Conservation (phyloP, 2,113 vertebrate genomes). For the Brienomyrus brachyistius region DNA sequence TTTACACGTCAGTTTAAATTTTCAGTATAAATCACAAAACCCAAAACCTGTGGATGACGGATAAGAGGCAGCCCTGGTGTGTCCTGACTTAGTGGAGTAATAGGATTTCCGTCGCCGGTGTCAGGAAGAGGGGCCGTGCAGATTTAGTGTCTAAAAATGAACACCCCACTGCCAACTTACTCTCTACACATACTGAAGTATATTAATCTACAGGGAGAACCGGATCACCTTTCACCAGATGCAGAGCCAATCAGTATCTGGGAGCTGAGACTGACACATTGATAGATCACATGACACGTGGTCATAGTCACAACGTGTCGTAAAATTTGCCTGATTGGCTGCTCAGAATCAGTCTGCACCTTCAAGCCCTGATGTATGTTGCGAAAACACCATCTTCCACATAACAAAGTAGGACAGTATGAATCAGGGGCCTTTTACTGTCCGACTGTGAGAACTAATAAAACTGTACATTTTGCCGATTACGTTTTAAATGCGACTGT, state of each 20-base stretch:
- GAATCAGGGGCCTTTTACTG: neutral
- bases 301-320: neutral
- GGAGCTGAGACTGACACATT: constrained; percentile 19
- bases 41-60: constrained; percentile 15
- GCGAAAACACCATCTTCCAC: constrained; percentile 19
- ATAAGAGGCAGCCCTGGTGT: constrained; percentile 16
- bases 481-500: constrained; percentile 33
- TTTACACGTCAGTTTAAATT: constrained; percentile 17
- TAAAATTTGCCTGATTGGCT: neutral
- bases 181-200: constrained; percentile 11
- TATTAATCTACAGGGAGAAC: neutral
- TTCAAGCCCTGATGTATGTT: constrained; percentile 9
- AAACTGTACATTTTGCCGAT: constrained; percentile 17
- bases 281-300: constrained; percentile 1
- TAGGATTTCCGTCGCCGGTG: constrained; percentile 31
- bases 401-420: constrained; percentile 3
- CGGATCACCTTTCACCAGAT: constrained; percentile 33
- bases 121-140: constrained; percentile 32
- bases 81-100: constrained; percentile 38
- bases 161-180: constrained; percentile 18
- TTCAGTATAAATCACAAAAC: neutral
- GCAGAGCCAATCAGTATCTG: constrained; percentile 27
- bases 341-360: neutral
- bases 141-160: constrained; percentile 36
- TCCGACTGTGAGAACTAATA: neutral